Evolutionary conservation across 1,140 invertebrate genomes (phyloP), one percentile per base, ranked within the genome.

Genomic region (Drosophila orosa): DNA sequence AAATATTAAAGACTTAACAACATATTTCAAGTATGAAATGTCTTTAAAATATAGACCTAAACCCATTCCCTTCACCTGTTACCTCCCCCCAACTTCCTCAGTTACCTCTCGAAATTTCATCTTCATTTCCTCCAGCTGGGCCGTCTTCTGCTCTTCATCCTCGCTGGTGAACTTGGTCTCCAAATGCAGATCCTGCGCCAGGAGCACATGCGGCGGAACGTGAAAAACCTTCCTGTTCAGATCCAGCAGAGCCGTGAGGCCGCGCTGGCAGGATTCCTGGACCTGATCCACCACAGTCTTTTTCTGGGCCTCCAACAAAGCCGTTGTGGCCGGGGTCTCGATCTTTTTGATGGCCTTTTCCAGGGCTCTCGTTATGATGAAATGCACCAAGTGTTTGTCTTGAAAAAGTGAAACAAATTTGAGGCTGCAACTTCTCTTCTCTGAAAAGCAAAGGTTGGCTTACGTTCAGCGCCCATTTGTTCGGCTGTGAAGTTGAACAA

Each of bases 401-500:
- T 0, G 1, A 27, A 27, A n/a, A 27, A 22, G n/a, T n/a, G 3
- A 6, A n/a, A 9, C 0, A 54, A 1, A 17, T 12, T 12, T n/a
- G 2, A 29, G 25, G 3, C 3, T 24, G 7, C 3, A 9, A 45
- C 22, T 45, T 39, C 2, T 7, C 7, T 33, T 22, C 4, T 52
- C 2, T 1, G 5, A n/a, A 22, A 10, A 24, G 8, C 19, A 10
- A 35, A 35, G 7, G n/a, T 12, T 5, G 2, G 27, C 89, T 69
- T 78, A 91, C 90, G 62, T 39, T 91, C 90, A 1, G 60, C 45
- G 9, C 71, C 59, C 19, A 84, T 62, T 33, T 91, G 80, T 15
- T 85, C 66, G 0, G 80, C 57, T 2, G 83, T 81, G 29, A 90
- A 91, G 37, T 78, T 78, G 22, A 91, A 91, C 31, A 74, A 74